These are phyloP conservation scores for Phaonia tiefii DNA, from an alignment of 2,888 invertebrate species.

Conservation along the genomic window DNA sequence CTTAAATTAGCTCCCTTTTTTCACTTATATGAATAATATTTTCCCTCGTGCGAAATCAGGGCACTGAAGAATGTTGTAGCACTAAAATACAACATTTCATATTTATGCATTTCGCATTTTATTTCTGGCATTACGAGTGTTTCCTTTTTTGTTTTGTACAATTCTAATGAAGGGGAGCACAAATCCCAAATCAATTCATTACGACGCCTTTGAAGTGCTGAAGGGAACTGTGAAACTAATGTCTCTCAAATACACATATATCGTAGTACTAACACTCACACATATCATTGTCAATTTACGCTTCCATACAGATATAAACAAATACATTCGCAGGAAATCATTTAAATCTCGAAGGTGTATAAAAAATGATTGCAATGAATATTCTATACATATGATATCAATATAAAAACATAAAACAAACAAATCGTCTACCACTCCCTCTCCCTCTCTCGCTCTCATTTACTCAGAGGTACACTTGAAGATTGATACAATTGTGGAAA, in stretches of 20 bases:
- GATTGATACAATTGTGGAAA: too few species aligned
- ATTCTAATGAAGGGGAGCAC: neutral
- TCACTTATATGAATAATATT: neutral
- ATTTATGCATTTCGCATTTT: conserved; percentile 13
- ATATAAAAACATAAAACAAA: conserved; percentile 18
- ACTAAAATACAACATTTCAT: neutral
- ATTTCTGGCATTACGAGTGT: neutral
- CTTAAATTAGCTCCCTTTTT: conserved; percentile 1
- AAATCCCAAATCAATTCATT: conserved; percentile 55
- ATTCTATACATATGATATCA: conserved; percentile 30
- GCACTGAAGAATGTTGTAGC: too few species aligned
- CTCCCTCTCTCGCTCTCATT: too few species aligned
- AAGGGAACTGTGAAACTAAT: neutral
- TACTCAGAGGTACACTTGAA: too few species aligned
- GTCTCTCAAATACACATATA: neutral
- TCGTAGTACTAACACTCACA: conserved; percentile 1
- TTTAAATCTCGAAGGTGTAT: conserved; percentile 48
- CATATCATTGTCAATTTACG: conserved; percentile 9
- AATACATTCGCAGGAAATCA: conserved; percentile 7
- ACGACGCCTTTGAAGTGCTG: conserved; percentile 26
- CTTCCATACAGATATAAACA: neutral
- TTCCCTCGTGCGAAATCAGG: too few species aligned
- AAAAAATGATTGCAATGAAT: conserved; percentile 50
- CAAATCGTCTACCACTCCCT: too few species aligned
- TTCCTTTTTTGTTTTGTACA: neutral